Evolutionary conservation across 2,113 vertebrate genomes (phyloP).

Genomic region (Rhabdomys dilectus): DNA sequence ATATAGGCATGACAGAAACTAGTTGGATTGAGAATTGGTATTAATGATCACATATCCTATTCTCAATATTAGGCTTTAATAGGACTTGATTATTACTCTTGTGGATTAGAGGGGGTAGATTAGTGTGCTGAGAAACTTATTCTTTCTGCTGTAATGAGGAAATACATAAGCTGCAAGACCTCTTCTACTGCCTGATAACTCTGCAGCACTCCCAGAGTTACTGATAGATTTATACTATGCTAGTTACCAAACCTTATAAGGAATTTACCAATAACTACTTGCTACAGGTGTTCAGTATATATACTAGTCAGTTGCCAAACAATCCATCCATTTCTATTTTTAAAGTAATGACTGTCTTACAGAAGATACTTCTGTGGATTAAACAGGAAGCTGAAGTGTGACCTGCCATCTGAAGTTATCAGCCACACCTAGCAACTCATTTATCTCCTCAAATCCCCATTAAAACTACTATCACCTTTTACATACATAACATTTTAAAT

Average conservation of each 20-base stretch:
- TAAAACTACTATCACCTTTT: constrained; percentile 39
- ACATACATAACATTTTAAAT: constrained; percentile 72
- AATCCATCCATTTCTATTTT: constrained; percentile 24
- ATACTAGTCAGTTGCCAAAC: constrained; percentile 38
- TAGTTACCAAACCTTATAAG: constrained; percentile 47
- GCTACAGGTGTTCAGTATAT: not conserved
- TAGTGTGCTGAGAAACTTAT: not conserved
- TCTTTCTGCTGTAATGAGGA: not conserved
- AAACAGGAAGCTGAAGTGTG: not conserved
- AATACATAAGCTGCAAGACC: not conserved
- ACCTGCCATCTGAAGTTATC: constrained; percentile 46
- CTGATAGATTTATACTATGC: constrained; percentile 34
- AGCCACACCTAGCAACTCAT: not conserved
- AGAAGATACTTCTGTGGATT: constrained; percentile 27
- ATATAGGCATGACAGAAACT: not conserved
- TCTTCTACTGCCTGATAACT: not conserved
- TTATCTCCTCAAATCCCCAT: constrained; percentile 49
- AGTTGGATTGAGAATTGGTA: not conserved
- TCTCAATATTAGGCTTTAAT: not conserved
- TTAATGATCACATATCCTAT: not conserved
- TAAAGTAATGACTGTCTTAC: constrained; percentile 18
- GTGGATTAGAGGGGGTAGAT: not conserved
- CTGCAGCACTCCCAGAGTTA: not conserved
- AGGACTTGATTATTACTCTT: not conserved
- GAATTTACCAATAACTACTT: not conserved